Evolutionary conservation across 1,140 invertebrate species (phyloP).

Genomic region (Lepeophtheirus salmonis): DNA sequence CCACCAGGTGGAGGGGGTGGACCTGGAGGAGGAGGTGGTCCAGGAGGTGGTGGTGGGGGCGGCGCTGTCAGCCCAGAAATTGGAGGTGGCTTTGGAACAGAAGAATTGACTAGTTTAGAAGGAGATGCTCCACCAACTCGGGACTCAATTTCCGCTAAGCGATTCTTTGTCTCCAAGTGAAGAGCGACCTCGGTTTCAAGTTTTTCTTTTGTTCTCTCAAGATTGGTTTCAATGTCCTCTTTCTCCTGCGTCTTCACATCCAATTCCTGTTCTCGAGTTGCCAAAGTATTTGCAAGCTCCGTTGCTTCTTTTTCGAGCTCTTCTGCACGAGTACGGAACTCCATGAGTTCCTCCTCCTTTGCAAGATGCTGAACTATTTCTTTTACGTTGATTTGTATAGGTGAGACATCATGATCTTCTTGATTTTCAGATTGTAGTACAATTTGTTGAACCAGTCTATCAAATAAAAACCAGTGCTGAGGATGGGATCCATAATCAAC

Average conservation of each 20-base stretch:
- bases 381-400: conserved; percentile 71
- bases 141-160: conserved; percentile 46
- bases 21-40: conserved; percentile 20
- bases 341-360: conserved; percentile 78
- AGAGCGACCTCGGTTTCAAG: conserved; percentile 70
- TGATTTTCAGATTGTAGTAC: conserved; percentile 56
- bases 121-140: conserved; percentile 14
- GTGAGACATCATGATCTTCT: conserved; percentile 60
- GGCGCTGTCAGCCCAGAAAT: conserved; percentile 31
- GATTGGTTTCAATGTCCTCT: conserved; percentile 69
- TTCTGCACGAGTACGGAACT: conserved; percentile 62
- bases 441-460: conserved; percentile 86
- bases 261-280: conserved; percentile 80
- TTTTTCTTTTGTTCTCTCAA: conserved; percentile 62
- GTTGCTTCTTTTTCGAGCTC: conserved; percentile 71
- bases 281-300: conserved; percentile 59
- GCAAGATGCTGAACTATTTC: conserved; percentile 74
- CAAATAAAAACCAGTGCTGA: conserved; percentile 81
- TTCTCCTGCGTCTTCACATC: conserved; percentile 71
- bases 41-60: conserved; percentile 35
- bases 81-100: conserved; percentile 29
- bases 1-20: conserved; percentile 20
- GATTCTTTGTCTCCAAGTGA: conserved; percentile 66
- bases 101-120: background rate
- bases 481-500: conserved; percentile 57